Percentiles rank a stretch among this genome's conserved stretches.
Evolutionary conservation across 2,888 invertebrate genomes (phyloP).

Genomic region (Heteromyza rotundicornis): DNA sequence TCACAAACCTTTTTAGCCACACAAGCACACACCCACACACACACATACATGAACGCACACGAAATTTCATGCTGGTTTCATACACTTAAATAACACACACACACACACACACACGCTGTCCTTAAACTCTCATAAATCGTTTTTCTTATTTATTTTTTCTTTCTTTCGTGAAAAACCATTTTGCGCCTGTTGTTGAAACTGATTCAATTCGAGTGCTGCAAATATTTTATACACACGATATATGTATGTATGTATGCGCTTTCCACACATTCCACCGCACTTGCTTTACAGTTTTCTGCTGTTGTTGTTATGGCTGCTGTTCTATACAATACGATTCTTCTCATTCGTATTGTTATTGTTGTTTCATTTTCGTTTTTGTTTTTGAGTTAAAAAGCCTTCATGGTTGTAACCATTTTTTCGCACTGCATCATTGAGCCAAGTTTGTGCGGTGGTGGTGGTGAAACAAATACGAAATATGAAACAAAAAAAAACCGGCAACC

Average conservation of each 20-base stretch:
- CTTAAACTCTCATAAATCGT: conserved; percentile 5
- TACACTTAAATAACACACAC: not conserved
- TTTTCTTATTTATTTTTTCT: too few relatives aligned
- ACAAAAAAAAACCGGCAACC: too few relatives aligned
- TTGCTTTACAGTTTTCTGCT: not conserved
- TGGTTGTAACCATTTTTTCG: conserved; percentile 14
- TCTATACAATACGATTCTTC: too few relatives aligned
- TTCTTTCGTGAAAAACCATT: not conserved
- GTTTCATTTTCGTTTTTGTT: not conserved
- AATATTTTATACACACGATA: conserved; percentile 21
- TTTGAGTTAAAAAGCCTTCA: not conserved
- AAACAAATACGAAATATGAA: not conserved
- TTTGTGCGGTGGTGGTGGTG: too few relatives aligned
- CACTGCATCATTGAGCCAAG: conserved; percentile 18
- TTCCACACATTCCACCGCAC: not conserved
- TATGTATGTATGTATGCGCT: not conserved
- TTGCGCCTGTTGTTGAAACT: conserved; percentile 16
- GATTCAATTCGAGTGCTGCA: conserved; percentile 25
- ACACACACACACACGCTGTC: not conserved
- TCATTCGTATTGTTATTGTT: conserved; percentile 2
- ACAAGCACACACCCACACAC: not conserved
- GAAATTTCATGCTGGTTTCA: not conserved
- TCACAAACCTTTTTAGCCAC: not conserved
- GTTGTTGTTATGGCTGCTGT: not conserved
- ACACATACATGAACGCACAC: not conserved